Percentiles rank a stretch among this genome's conserved stretches.
These are phyloP conservation scores for Macrophya alboannulata DNA, from an alignment of 2,888 invertebrate species.

Conservation along the genomic window DNA sequence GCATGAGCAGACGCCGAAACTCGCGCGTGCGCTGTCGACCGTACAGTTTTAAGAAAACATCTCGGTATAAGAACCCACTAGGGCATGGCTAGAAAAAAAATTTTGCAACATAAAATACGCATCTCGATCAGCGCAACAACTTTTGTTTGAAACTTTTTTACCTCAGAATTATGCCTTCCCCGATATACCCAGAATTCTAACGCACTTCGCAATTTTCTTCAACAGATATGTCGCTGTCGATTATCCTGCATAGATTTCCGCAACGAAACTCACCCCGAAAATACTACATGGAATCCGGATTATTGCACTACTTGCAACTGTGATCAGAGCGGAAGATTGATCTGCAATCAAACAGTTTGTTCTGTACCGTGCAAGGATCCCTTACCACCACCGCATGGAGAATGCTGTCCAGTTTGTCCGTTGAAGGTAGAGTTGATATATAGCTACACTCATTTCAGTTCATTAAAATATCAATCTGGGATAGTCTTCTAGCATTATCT, in stretches of 20 bases:
- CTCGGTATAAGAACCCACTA: too few relatives aligned
- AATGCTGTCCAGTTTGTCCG: conserved; percentile 75
- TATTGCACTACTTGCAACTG: conserved; percentile 74
- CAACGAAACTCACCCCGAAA: conserved; percentile 74
- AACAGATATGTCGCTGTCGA: conserved; percentile 74
- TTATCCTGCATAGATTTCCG: conserved; percentile 72
- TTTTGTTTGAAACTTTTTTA: background rate
- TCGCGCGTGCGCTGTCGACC: too few relatives aligned
- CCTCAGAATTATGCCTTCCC: background rate
- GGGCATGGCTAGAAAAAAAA: too few relatives aligned
- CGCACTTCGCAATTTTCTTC: background rate
- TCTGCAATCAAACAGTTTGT: conserved; percentile 75
- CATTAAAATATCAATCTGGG: background rate
- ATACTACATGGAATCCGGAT: conserved; percentile 73
- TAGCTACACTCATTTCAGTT: background rate
- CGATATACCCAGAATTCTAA: background rate
- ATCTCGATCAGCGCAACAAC: background rate
- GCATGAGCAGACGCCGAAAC: too few relatives aligned
- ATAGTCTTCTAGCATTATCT: background rate
- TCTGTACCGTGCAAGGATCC: conserved; percentile 73
- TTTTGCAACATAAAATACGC: background rate
- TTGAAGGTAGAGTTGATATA: conserved; percentile 69
- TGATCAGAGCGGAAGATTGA: conserved; percentile 72
- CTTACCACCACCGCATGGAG: conserved; percentile 70
- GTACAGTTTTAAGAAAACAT: too few relatives aligned